Evolutionary conservation across 2,797 vertebrate genomes (phyloP).

Genomic region (Cottoperca gobio): DNA sequence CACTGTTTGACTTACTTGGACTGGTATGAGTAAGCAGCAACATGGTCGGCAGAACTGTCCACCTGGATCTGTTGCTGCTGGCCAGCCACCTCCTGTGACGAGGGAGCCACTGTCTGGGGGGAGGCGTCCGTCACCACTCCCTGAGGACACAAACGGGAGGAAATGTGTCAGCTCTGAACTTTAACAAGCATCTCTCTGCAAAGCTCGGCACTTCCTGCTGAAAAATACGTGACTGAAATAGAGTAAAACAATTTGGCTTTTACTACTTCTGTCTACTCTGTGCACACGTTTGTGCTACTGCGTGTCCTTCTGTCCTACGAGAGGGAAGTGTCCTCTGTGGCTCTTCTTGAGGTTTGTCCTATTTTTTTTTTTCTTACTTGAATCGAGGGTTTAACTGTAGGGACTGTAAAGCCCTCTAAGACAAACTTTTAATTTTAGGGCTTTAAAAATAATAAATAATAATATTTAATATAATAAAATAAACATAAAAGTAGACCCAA

Average conservation of each 20-base stretch:
- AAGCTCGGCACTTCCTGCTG: neutral
- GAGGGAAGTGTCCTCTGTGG: neutral
- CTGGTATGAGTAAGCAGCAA: constrained; percentile 95
- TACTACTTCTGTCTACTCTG: neutral
- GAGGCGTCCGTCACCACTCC: constrained; percentile 96
- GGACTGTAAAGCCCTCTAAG: neutral
- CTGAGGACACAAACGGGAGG: constrained; percentile 76
- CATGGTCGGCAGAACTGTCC: constrained; percentile 92
- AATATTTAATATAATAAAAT: neutral
- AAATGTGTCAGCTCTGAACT: constrained; percentile 33
- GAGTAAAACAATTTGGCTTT: neutral
- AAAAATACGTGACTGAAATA: neutral
- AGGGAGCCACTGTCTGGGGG: constrained; percentile 94
- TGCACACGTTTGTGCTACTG: neutral
- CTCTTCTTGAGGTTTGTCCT: no score
- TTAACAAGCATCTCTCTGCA: constrained; percentile 21
- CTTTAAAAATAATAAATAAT: neutral
- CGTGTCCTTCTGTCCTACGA: neutral
- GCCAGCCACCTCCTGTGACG: constrained; percentile 94
- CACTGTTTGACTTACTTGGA: constrained; percentile 89
- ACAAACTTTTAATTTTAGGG: neutral
- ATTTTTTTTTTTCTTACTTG: neutral
- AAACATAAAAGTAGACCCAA: neutral
- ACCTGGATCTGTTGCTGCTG: constrained; percentile 97
- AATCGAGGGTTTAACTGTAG: neutral